Evolutionary conservation across 2,113 vertebrate species (phyloP).

Genomic region (Machaerirhynchus nigripectus): DNA sequence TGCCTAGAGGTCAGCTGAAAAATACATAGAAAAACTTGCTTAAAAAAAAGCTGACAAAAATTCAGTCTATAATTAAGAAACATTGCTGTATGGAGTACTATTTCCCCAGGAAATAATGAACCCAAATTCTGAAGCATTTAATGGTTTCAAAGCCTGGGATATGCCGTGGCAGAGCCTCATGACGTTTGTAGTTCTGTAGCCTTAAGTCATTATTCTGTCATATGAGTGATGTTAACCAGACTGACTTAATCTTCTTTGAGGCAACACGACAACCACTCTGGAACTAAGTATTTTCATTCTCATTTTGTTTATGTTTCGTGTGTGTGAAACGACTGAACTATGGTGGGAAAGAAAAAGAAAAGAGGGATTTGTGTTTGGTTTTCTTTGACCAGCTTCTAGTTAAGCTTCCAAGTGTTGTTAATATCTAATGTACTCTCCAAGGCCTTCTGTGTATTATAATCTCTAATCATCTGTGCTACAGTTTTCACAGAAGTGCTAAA

Average conservation of each 20-base stretch:
- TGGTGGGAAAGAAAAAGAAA: background rate
- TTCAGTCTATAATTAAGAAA: background rate
- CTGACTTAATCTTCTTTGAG: background rate
- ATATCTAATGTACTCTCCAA: conserved; percentile 19
- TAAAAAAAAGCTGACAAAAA: background rate
- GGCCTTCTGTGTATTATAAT: conserved; percentile 28
- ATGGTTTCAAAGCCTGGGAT: background rate
- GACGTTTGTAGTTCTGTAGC: background rate
- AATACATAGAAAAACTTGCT: background rate
- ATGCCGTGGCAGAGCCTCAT: background rate
- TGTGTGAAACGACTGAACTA: background rate
- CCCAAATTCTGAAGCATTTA: background rate
- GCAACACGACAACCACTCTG: background rate
- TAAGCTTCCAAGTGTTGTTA: conserved; percentile 12
- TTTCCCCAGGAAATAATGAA: background rate
- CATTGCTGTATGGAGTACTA: background rate
- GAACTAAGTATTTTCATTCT: background rate
- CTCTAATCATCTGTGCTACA: conserved; percentile 16
- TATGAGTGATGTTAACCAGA: background rate
- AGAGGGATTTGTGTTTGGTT: background rate
- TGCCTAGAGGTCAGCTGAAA: background rate
- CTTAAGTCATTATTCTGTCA: background rate
- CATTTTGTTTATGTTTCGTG: background rate
- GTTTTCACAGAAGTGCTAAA: conserved; percentile 51
- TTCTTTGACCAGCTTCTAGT: background rate